These are phyloP conservation scores for Oscheius myriophilus DNA, from an alignment of 2,888 invertebrate genomes.

Conservation along the genomic window DNA sequence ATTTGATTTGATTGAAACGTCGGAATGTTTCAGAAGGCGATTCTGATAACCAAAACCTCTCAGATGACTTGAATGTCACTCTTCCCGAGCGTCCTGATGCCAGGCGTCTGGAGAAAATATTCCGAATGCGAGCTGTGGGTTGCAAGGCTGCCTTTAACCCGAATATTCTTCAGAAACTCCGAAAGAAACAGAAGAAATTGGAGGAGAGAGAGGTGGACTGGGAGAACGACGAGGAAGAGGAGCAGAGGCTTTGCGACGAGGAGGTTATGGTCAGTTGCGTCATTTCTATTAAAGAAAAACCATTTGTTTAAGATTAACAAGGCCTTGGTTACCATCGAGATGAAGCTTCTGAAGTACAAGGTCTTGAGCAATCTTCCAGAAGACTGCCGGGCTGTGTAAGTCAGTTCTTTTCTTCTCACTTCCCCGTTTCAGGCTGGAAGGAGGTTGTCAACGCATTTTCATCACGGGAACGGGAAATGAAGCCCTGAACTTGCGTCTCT, in stretches of 20 bases:
- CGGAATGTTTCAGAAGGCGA: no score
- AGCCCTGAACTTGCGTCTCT: not conserved
- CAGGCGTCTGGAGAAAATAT: not conserved
- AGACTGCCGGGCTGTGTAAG: not conserved
- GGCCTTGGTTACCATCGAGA: constrained; percentile 1
- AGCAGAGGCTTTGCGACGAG: not conserved
- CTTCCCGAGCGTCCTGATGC: no score
- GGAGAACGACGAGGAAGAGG: constrained; percentile 20
- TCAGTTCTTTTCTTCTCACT: not conserved
- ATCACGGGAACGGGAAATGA: constrained; percentile 6
- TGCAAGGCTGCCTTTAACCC: no score
- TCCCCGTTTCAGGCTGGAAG: not conserved
- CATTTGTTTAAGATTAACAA: constrained; percentile 15
- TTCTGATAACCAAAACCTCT: no score
- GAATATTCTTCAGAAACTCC: constrained; percentile 6
- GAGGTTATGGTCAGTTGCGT: constrained; percentile 4
- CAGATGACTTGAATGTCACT: no score
- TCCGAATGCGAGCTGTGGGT: not conserved
- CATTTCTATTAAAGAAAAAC: no score
- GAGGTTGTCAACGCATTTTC: not conserved
- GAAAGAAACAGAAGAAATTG: not conserved
- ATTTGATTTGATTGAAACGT: no score
- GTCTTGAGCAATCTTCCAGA: not conserved
- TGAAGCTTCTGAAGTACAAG: not conserved
- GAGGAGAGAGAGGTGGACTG: constrained; percentile 16